A percentile compares a stretch with the other conserved stretches of the same genome.
Conservation (phyloP, 1,140 invertebrate species). For the Dolichoris vasculosae region DNA sequence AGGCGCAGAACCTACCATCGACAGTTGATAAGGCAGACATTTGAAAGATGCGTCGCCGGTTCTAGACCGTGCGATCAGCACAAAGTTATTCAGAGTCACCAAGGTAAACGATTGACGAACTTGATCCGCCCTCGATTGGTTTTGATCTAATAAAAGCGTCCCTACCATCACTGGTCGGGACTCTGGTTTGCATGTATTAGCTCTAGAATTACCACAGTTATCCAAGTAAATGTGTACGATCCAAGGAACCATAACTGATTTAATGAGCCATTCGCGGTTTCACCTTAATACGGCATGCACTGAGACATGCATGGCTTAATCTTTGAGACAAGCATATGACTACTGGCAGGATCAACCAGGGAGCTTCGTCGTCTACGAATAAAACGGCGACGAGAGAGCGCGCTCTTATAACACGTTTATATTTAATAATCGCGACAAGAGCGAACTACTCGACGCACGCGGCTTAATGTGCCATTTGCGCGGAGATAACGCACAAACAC, state of each 20-base stretch:
- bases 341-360: slow-evolving; percentile 83
- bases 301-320: slow-evolving; percentile 88
- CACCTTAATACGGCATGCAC: slow-evolving; percentile 81
- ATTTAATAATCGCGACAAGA: too few species aligned
- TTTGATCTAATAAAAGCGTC: too few species aligned
- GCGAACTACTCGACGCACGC: too few species aligned
- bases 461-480: too few species aligned
- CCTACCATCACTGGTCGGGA: too few species aligned
- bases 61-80: slow-evolving; percentile 80
- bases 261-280: slow-evolving; percentile 88
- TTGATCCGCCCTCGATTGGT: too few species aligned
- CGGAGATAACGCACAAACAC: too few species aligned
- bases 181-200: too few species aligned
- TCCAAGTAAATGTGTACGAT: slow-evolving; percentile 82
- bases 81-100: slow-evolving; percentile 75
- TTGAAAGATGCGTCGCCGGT: slow-evolving; percentile 88
- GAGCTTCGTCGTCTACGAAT: too few species aligned
- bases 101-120: slow-evolving; percentile 34
- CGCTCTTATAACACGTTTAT: too few species aligned
- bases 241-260: slow-evolving; percentile 80
- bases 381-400: too few species aligned
- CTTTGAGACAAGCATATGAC: slow-evolving; percentile 87
- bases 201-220: slow-evolving; percentile 89
- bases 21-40: slow-evolving; percentile 89
- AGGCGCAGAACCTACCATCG: slow-evolving; percentile 80